Conservation (phyloP, 2,113 vertebrate genomes). For the Oncorhynchus gorbuscha region DNA sequence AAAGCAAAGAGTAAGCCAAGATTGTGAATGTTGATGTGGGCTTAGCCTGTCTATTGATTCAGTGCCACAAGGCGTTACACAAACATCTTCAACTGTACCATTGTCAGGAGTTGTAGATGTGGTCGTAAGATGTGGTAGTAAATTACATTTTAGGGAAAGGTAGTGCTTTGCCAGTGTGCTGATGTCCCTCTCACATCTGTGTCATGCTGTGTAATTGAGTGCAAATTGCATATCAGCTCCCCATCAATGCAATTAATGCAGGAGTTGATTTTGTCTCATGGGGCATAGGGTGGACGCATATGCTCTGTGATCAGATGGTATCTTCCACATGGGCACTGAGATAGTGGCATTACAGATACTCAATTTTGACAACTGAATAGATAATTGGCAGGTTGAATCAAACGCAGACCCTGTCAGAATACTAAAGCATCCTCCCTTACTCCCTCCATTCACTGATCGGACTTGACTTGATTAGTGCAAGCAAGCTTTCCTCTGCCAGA, state of each 20-base stretch:
- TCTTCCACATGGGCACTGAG: background rate
- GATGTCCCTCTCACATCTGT: slow-evolving; percentile 37
- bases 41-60: too few species aligned
- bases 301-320: slow-evolving; percentile 30
- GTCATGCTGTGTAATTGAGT: slow-evolving; percentile 56
- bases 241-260: slow-evolving; percentile 50
- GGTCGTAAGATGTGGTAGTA: too few species aligned
- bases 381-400: background rate
- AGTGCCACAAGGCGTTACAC: too few species aligned
- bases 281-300: slow-evolving; percentile 24
- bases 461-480: too few species aligned
- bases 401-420: too few species aligned
- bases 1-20: too few species aligned
- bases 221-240: slow-evolving; percentile 64
- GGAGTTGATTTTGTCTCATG: slow-evolving; percentile 30
- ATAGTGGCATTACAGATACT: background rate
- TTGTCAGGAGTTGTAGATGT: too few species aligned
- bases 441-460: background rate
- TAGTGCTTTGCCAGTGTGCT: slow-evolving; percentile 2
- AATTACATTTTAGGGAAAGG: too few species aligned
- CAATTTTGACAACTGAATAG: background rate
- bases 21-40: too few species aligned
- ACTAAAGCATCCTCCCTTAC: background rate
- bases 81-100: too few species aligned
- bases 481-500: too few species aligned